Percentiles rank a stretch among this genome's conserved stretches.
Evolutionary conservation across 1,140 invertebrate species (phyloP).

Genomic region (Drosophila saltans): DNA sequence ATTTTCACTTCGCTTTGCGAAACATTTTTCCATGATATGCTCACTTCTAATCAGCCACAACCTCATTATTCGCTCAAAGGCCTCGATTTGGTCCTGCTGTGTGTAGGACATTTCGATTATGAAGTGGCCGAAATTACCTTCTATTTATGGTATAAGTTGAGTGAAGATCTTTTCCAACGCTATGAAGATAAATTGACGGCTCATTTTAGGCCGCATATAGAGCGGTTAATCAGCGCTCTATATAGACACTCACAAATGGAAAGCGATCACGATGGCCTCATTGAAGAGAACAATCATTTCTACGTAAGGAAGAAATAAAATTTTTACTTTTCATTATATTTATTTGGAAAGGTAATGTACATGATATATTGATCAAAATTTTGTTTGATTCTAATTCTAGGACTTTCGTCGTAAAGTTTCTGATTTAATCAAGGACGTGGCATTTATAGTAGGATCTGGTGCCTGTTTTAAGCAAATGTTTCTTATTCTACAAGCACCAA

Average conservation of each 20-base stretch:
- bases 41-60: constrained; percentile 84
- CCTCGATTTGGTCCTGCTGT: constrained; percentile 94
- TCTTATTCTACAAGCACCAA: constrained; percentile 87
- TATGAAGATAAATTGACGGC: constrained; percentile 91
- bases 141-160: constrained; percentile 97
- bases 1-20: constrained; percentile 98
- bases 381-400: constrained; percentile 83
- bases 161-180: constrained; percentile 96
- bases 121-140: constrained; percentile 99
- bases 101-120: constrained; percentile 98
- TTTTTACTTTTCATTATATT: not conserved
- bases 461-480: constrained; percentile 97
- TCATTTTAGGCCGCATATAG: constrained; percentile 95
- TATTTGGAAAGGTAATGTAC: not conserved
- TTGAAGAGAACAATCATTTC: constrained; percentile 94
- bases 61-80: constrained; percentile 93
- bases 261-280: constrained; percentile 93
- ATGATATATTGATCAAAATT: not conserved
- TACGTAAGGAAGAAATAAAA: constrained; percentile 77
- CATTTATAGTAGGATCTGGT: constrained; percentile 97
- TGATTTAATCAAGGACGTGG: constrained; percentile 97
- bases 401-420: constrained; percentile 95
- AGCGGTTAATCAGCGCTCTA: constrained; percentile 92
- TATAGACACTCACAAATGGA: constrained; percentile 96
- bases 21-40: constrained; percentile 93